Conservation (phyloP, 1,140 invertebrate species). For the Elymnias hypermnestra region DNA sequence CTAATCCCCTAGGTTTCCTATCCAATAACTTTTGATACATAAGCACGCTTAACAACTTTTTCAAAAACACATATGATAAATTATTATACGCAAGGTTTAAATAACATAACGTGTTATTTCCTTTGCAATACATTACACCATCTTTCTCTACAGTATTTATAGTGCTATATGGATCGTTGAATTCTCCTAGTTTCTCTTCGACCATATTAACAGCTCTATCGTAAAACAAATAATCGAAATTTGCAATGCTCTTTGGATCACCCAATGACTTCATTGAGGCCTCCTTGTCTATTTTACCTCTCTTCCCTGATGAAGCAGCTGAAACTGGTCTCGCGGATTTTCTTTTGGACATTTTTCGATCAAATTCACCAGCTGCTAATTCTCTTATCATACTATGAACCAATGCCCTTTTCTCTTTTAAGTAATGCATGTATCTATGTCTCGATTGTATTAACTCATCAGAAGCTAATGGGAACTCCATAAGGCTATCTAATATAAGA, state of each 20-base stretch:
- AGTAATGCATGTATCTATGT: constrained; percentile 30
- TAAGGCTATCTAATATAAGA: constrained; percentile 30
- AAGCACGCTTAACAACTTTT: constrained; percentile 36
- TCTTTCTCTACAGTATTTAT: constrained; percentile 27
- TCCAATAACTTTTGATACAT: constrained; percentile 30
- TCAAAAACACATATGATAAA: constrained; percentile 34
- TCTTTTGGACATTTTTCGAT: constrained; percentile 26
- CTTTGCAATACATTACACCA: constrained; percentile 30
- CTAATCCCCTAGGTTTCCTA: constrained; percentile 38
- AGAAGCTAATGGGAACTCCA: constrained; percentile 30
- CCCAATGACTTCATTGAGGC: constrained; percentile 27
- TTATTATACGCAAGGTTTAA: constrained; percentile 53
- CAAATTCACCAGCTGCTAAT: constrained; percentile 25
- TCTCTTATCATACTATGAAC: constrained; percentile 28
- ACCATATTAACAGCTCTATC: constrained; percentile 38
- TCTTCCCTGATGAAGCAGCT: constrained; percentile 14
- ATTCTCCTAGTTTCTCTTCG: constrained; percentile 31
- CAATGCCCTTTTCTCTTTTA: constrained; percentile 33
- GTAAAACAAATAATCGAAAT: constrained; percentile 23
- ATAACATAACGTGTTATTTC: constrained; percentile 41
- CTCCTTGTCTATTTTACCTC: constrained; percentile 31
- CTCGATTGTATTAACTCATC: constrained; percentile 32
- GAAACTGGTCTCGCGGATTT: constrained; percentile 22
- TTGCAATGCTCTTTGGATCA: constrained; percentile 21
- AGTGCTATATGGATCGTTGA: constrained; percentile 36